These are phyloP conservation scores for Puntigrus tetrazona DNA, from an alignment of 2,113 vertebrate genomes.

Conservation along the genomic window DNA sequence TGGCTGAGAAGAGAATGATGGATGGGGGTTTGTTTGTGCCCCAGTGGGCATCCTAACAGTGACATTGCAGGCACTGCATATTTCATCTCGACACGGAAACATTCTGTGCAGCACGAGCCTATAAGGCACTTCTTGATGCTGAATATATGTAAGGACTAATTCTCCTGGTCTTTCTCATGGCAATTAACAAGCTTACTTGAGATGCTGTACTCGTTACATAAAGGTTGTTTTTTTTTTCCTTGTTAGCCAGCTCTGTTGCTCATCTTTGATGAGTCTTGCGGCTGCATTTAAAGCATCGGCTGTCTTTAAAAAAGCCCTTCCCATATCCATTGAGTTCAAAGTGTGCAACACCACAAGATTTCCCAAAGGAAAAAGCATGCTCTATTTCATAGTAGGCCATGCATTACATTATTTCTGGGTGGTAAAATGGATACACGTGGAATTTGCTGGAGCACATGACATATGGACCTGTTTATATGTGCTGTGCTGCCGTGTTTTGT, in stretches of 20 bases:
- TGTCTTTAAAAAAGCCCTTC: constrained; percentile 10
- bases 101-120: constrained; percentile 16
- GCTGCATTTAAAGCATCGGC: constrained; percentile 3
- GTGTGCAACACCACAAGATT: constrained; percentile 8
- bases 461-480: neutral
- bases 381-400: constrained; percentile 6
- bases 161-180: constrained; percentile 2
- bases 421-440: constrained; percentile 4
- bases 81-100: constrained; percentile 41
- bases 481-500: constrained; percentile 23
- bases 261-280: constrained; percentile 44
- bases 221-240: constrained; percentile 19
- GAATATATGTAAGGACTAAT: constrained; percentile 37
- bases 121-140: neutral
- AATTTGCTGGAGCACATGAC: neutral
- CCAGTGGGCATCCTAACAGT: constrained; percentile 54
- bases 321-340: constrained; percentile 19
- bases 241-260: constrained; percentile 43
- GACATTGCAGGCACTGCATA: constrained; percentile 44
- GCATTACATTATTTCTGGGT: constrained; percentile 31
- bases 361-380: constrained; percentile 17
- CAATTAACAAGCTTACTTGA: constrained; percentile 43
- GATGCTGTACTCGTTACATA: constrained; percentile 37
- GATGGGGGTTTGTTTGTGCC: constrained; percentile 50
- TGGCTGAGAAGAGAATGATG: constrained; percentile 54